phyloP scores from a whole-genome alignment of 2,113 vertebrate species.

The Rhabdornis inornatus region DNA sequence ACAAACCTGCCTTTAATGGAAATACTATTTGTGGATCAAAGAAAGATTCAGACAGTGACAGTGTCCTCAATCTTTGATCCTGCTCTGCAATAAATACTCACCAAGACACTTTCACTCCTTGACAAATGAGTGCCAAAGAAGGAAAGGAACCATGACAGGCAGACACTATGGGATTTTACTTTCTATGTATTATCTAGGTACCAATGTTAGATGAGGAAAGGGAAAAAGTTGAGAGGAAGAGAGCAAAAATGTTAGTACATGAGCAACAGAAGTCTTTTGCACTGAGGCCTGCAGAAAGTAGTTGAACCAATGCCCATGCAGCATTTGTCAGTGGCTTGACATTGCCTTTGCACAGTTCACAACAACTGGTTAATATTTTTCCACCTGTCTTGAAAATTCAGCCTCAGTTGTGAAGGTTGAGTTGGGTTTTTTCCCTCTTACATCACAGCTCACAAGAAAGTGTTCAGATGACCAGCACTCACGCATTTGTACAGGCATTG shows the following conservation, averaged over 20 bases:
- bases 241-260: neutral
- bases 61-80: neutral
- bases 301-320: no score
- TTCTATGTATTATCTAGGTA: neutral
- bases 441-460: neutral
- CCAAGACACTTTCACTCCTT: neutral
- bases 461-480: neutral
- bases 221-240: neutral
- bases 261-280: neutral
- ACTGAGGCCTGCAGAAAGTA: neutral
- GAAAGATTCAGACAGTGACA: neutral
- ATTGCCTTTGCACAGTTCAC: neutral
- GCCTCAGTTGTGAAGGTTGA: neutral
- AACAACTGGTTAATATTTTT: neutral
- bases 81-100: slow-evolving; percentile 19
- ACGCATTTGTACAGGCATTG: neutral
- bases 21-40: neutral
- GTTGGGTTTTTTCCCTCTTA: neutral
- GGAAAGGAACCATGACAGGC: neutral
- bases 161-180: neutral
- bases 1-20: neutral
- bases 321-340: neutral
- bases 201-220: neutral
- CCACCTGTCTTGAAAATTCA: neutral
- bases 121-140: slow-evolving; percentile 6